Evolutionary conservation across 2,113 vertebrate species (phyloP).

Genomic region (Caranx melampygus): DNA sequence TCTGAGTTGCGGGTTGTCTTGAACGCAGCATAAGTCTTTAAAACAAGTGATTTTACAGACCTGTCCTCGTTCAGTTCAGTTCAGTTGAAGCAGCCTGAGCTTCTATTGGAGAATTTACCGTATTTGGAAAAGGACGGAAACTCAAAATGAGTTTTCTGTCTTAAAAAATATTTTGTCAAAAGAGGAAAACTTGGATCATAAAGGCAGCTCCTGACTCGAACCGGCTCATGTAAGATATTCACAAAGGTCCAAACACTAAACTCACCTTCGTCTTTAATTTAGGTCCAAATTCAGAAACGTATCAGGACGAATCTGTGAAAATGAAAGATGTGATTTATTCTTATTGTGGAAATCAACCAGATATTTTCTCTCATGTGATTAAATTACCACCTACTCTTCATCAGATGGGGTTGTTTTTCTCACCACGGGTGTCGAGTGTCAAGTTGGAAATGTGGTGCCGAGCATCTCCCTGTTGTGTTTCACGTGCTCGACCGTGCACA

Average conservation of each 20-base stretch:
- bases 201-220: background rate
- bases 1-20: too few species aligned
- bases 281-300: background rate
- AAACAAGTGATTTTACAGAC: too few species aligned
- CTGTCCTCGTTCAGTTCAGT: too few species aligned
- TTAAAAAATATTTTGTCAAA: background rate
- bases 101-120: too few species aligned
- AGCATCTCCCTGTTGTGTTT: constrained; percentile 78
- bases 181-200: background rate
- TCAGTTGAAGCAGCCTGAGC: too few species aligned
- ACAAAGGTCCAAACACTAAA: background rate
- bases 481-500: constrained; percentile 78
- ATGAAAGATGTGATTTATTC: constrained; percentile 29
- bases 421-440: constrained; percentile 57
- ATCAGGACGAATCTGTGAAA: constrained; percentile 40
- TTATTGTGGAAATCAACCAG: constrained; percentile 43
- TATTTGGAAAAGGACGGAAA: too few species aligned
- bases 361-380: constrained; percentile 51
- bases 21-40: too few species aligned
- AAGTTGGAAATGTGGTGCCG: constrained; percentile 75
- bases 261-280: background rate
- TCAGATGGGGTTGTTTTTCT: constrained; percentile 54
- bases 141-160: too few species aligned
- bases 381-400: constrained; percentile 43
- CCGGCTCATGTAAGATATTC: background rate